Conservation (phyloP, 2,113 vertebrate species). For the Circaetus cinerascens region DNA sequence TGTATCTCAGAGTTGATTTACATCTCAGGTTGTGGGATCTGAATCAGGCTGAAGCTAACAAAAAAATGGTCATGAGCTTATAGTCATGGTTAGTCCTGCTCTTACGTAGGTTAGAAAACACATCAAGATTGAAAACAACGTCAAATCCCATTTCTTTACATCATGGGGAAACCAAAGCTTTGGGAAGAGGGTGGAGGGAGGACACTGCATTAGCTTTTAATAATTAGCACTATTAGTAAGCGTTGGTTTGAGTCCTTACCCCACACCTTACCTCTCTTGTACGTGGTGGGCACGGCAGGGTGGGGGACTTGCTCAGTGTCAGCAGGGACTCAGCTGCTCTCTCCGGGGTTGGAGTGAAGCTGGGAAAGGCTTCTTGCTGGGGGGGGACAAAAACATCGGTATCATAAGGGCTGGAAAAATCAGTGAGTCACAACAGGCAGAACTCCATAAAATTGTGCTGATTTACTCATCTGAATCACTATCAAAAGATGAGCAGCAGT, state of each 20-base stretch:
- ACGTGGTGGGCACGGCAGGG: fast-evolving
- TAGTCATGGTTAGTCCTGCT: not conserved
- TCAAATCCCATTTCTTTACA: not conserved
- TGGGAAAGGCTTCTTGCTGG: not conserved
- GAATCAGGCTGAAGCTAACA: not conserved
- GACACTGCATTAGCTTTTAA: not conserved
- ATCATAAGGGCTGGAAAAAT: not conserved
- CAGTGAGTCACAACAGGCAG: not conserved
- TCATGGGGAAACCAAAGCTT: not conserved
- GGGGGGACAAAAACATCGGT: not conserved
- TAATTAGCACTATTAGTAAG: not conserved
- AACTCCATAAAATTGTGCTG: not conserved
- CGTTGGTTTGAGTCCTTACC: not conserved
- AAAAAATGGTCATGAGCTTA: not conserved
- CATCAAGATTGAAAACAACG: not conserved
- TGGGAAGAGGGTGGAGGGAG: not conserved
- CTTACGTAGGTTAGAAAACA: not conserved
- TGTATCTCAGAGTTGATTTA: not conserved
- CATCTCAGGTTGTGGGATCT: not conserved
- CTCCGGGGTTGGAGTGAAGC: not conserved
- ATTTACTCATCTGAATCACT: not conserved
- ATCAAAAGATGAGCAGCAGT: not conserved
- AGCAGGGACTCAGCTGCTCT: not conserved
- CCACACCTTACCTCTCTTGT: fast-evolving
- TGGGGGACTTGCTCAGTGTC: not conserved